Conservation (phyloP, 2,797 vertebrate genomes). For the Tapirus indicus region DNA sequence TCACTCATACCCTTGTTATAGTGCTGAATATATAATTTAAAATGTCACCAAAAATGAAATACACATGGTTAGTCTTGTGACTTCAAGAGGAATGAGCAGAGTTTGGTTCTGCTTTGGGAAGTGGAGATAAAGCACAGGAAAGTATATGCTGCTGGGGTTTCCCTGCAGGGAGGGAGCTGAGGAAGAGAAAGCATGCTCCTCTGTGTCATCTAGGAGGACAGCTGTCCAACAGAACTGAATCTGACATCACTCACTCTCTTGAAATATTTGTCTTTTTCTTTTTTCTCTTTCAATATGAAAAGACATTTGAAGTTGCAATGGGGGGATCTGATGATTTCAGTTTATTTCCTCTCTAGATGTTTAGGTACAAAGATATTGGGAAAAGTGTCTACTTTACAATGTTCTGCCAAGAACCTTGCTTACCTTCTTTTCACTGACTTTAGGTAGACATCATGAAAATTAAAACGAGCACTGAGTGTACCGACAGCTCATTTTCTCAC, state of each 20-base stretch:
- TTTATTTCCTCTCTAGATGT: neutral
- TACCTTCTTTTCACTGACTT: neutral
- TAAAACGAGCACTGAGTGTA: neutral
- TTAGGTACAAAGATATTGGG: neutral
- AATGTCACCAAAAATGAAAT: neutral
- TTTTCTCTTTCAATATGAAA: neutral
- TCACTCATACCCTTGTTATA: rapidly evolving
- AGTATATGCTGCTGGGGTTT: neutral
- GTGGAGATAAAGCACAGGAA: neutral
- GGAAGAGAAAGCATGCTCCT: neutral
- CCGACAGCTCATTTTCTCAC: neutral
- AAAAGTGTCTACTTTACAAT: neutral
- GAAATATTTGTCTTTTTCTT: neutral
- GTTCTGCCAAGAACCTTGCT: neutral
- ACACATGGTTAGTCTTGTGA: no score
- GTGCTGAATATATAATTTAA: neutral
- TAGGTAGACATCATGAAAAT: neutral
- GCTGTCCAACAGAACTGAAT: neutral
- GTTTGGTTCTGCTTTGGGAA: neutral
- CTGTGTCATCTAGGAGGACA: no score
- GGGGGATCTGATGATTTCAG: neutral
- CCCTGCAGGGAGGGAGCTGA: rapidly evolving
- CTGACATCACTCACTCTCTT: neutral
- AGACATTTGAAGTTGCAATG: neutral
- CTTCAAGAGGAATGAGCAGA: rapidly evolving